Percentiles rank a stretch among this genome's conserved stretches.
Evolutionary conservation across 2,113 vertebrate genomes (phyloP).

Genomic region (Larimichthys polyactis): DNA sequence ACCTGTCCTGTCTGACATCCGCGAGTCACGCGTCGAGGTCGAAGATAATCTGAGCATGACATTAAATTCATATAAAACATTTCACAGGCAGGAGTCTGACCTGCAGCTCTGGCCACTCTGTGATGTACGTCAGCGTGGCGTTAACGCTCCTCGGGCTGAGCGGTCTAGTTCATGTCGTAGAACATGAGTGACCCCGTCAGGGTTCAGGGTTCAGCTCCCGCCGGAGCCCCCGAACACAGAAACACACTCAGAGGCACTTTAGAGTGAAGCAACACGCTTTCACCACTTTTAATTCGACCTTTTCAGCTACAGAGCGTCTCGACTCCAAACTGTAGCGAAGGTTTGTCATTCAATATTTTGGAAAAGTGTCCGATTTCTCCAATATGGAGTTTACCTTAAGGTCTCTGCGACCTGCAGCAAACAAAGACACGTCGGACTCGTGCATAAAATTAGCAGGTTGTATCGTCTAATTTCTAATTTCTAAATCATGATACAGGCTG

Average conservation of each 20-base stretch:
- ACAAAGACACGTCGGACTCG: background rate
- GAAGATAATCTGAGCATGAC: background rate
- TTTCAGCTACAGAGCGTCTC: constrained; percentile 5
- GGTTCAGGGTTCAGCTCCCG: constrained; percentile 69
- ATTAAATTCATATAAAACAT: background rate
- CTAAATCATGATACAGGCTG: background rate
- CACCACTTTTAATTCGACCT: constrained; percentile 46
- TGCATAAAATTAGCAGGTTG: background rate
- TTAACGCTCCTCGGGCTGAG: constrained; percentile 4
- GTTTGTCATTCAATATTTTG: background rate
- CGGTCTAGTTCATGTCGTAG: constrained; percentile 43
- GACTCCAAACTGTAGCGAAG: background rate
- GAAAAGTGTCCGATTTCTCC: background rate
- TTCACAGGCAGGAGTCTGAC: background rate
- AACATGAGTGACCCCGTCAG: constrained; percentile 31
- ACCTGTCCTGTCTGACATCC: constrained; percentile 32
- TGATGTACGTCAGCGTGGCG: constrained; percentile 28
- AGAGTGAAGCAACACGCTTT: constrained; percentile 32
- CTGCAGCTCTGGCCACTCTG: too few relatives aligned
- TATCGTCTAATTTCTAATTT: background rate
- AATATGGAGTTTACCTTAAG: background rate
- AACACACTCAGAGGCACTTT: constrained; percentile 75
- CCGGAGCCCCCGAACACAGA: constrained; percentile 59
- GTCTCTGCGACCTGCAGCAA: background rate
- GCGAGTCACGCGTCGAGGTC: constrained; percentile 4